phyloP scores from a whole-genome alignment of 2,797 vertebrate species.

The Nyctalus aviator region DNA sequence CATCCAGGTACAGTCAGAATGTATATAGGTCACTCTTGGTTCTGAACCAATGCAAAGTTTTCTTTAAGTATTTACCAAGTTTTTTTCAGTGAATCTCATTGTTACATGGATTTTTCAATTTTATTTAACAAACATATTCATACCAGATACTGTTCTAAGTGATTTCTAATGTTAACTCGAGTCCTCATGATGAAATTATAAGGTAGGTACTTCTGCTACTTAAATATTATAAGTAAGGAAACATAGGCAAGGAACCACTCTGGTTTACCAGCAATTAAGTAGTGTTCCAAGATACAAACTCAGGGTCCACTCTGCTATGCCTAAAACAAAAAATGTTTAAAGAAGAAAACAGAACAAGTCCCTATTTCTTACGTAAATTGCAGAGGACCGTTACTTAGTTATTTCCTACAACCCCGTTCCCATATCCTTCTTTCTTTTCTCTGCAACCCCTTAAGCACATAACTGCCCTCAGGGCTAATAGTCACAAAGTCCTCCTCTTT shows the following conservation, averaged over 20 bases:
- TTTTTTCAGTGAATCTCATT: not conserved
- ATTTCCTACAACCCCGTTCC: too few relatives aligned
- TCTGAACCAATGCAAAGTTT: not conserved
- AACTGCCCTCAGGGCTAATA: not conserved
- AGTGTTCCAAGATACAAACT: not conserved
- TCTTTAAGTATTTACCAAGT: not conserved
- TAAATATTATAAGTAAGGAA: rapidly evolving
- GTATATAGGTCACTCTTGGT: rapidly evolving
- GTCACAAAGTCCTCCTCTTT: not conserved
- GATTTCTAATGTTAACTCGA: not conserved
- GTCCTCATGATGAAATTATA: not conserved
- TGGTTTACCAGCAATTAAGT: not conserved
- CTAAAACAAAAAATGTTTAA: not conserved
- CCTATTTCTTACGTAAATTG: not conserved
- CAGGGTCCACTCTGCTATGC: not conserved
- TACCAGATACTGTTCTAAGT: not conserved
- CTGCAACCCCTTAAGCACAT: not conserved
- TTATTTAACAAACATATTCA: not conserved
- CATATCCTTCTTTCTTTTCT: too few relatives aligned
- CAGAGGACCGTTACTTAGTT: not conserved
- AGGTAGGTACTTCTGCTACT: rapidly evolving
- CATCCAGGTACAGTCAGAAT: not conserved
- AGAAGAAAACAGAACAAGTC: too few relatives aligned
- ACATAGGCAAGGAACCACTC: not conserved
- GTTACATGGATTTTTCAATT: not conserved